Base-by-base conservation (phyloP, 2,797 vertebrate genomes). In the Pachyuromys duprasi region DNA sequence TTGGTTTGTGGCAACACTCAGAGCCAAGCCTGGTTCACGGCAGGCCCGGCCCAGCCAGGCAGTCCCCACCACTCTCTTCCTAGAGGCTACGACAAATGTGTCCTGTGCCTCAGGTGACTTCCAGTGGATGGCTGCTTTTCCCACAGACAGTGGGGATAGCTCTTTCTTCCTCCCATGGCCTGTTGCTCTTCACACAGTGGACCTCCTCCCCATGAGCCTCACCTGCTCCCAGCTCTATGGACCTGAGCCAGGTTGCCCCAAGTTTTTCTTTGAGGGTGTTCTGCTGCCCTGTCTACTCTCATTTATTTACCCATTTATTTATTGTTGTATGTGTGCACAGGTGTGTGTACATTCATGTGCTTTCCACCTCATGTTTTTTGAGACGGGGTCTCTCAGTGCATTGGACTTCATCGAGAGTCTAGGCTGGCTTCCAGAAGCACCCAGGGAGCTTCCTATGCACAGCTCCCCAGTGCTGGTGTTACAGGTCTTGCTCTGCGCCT, bases 101-200 rank as follows among this genome's bases (percentile, higher is more conserved):
- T 3, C 36, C 49, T 42, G 72, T 0, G 17, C n/a, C 11, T 33
- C 69, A 2, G 42, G 2, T 15, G 53, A n/a, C 65, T 42, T 65
- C 72, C 53, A 45, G 1, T 45, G 62, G 81, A 72, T 9, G 72
- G 89, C 63, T 31, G 8, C 7, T 18, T 0, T n/a, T 60, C 6
- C 15, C 33, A 49, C 42, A 28, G 36, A 33, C 17, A 0, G 60
- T 39, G 4, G 2, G 20, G 8, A 31, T 1, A 7, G 11, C 15
- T 13, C 0, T 80, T 57, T 53, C 24, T 69, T 49, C 39, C 22
- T 36, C 14, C 33, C 4, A 0, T 3, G 5, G 36, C 31, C 36
- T 33, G 5, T 6, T 0, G 36, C 82, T 79, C 60, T 28, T 17
- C 13, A 62, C 28, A 2, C 0, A 3, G 33, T 5, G 17, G 22